Percentiles rank a stretch among this genome's conserved stretches.
Evolutionary conservation across 30 jellyfish, hydroid and myxozoan genomes (phyloP).

Genomic region (Chironex yamaguchii): DNA sequence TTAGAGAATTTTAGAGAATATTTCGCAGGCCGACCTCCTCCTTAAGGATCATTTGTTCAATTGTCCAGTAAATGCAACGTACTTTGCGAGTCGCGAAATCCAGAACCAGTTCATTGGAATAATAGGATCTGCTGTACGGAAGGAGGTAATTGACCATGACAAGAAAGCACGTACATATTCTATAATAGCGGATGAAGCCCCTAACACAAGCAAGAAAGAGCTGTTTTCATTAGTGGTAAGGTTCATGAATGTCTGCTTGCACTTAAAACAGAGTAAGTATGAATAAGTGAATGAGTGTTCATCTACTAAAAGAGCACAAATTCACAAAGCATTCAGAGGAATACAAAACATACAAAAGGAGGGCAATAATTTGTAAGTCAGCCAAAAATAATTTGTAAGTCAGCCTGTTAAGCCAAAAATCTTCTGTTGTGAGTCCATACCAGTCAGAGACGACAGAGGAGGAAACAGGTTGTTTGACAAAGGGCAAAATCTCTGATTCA

Average conservation of each 20-base stretch:
- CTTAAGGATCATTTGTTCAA: not conserved
- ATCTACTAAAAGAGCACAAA: no score
- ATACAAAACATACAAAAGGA: no score
- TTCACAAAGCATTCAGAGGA: no score
- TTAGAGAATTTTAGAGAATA: constrained; percentile 19
- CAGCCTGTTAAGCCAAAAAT: no score
- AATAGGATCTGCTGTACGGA: constrained; percentile 49
- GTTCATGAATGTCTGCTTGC: constrained; percentile 22
- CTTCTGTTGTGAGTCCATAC: no score
- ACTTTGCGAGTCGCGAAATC: constrained; percentile 15
- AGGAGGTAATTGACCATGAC: constrained; percentile 21
- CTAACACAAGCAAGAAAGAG: constrained; percentile 36
- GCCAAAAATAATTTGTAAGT: no score
- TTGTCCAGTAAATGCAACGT: constrained; percentile 30
- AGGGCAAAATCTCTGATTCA: no score
- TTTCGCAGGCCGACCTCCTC: constrained; percentile 25
- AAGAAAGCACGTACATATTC: constrained; percentile 35
- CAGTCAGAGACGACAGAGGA: no score
- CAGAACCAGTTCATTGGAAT: constrained; percentile 36
- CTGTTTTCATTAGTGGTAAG: constrained; percentile 46
- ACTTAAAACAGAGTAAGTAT: constrained; percentile 10
- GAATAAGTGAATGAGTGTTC: no score
- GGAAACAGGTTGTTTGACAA: no score
- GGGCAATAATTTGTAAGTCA: no score
- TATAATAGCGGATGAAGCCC: constrained; percentile 53